phyloP scores from a whole-genome alignment of 2,888 invertebrate species.

The Scaptomyza polygonia region DNA sequence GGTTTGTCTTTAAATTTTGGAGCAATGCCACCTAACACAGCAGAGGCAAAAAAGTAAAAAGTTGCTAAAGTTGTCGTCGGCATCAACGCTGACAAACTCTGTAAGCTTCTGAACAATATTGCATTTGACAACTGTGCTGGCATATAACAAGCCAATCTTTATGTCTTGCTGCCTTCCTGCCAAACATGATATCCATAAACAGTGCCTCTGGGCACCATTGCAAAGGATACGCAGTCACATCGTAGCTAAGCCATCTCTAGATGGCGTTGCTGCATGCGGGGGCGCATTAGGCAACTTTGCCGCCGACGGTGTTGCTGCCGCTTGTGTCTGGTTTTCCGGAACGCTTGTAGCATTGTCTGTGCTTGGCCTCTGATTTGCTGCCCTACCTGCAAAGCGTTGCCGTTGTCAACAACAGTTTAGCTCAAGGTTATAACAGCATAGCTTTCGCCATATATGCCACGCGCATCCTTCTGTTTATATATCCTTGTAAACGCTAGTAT shows the following conservation, averaged over 20 bases:
- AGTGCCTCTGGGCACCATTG: conserved; percentile 57
- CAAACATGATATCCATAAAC: conserved; percentile 72
- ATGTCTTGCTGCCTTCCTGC: conserved; percentile 72
- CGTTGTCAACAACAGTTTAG: conserved; percentile 79
- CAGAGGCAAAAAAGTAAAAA: neutral
- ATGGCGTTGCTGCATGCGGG: conserved; percentile 18
- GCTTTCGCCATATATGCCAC: conserved; percentile 66
- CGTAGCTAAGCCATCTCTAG: conserved; percentile 32
- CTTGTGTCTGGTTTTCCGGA: conserved; percentile 69
- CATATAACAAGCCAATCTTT: conserved; percentile 74
- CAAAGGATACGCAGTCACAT: conserved; percentile 52
- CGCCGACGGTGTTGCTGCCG: conserved; percentile 6
- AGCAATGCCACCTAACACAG: conserved; percentile 8
- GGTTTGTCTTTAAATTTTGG: conserved; percentile 15
- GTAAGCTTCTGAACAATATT: conserved; percentile 44
- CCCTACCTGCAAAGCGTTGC: conserved; percentile 32
- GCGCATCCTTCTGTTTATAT: conserved; percentile 36
- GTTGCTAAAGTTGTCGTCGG: conserved; percentile 7
- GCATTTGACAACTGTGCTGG: conserved; percentile 49
- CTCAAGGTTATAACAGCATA: conserved; percentile 71
- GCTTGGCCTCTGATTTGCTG: conserved; percentile 22
- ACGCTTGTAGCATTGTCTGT: conserved; percentile 64
- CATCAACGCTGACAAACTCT: conserved; percentile 9
- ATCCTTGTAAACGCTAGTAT: conserved; percentile 16
- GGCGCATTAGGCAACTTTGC: conserved; percentile 40